phyloP scores from a whole-genome alignment of 2,797 vertebrate species.

The Melanotaenia nigrans region DNA sequence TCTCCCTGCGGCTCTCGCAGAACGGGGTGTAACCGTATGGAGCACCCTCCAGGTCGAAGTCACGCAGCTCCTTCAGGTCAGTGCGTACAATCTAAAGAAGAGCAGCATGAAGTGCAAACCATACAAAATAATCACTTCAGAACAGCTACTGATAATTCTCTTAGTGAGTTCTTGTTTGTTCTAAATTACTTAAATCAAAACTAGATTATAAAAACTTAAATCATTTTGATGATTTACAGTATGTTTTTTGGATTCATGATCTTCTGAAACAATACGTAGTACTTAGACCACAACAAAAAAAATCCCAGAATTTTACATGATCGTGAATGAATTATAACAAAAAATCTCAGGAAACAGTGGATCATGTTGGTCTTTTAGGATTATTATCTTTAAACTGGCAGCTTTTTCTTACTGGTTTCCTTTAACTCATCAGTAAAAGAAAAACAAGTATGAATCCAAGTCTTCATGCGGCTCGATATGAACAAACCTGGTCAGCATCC shows the following conservation, averaged over 20 bases:
- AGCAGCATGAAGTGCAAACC: not conserved
- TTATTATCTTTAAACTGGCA: too few species aligned
- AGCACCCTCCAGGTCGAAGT: conserved; percentile 94
- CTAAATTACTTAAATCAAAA: not conserved
- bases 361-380: not conserved
- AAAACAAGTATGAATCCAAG: not conserved
- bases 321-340: too few species aligned
- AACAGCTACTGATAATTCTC: not conserved
- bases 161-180: not conserved
- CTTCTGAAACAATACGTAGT: not conserved
- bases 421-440: too few species aligned
- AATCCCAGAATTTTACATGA: not conserved
- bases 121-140: not conserved
- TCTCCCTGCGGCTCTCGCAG: conserved; percentile 95
- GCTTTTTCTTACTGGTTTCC: too few species aligned
- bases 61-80: conserved; percentile 94
- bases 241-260: too few species aligned
- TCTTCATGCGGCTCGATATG: not conserved
- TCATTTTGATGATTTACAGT: not conserved
- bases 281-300: not conserved
- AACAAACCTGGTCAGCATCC: conserved; percentile 93
- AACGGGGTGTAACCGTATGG: conserved; percentile 98
- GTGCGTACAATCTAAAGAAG: conserved; percentile 93
- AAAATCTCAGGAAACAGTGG: not conserved
- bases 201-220: not conserved